Evolutionary conservation across 2,888 invertebrate species (phyloP).

Genomic region (Pristionchus exspectatus): DNA sequence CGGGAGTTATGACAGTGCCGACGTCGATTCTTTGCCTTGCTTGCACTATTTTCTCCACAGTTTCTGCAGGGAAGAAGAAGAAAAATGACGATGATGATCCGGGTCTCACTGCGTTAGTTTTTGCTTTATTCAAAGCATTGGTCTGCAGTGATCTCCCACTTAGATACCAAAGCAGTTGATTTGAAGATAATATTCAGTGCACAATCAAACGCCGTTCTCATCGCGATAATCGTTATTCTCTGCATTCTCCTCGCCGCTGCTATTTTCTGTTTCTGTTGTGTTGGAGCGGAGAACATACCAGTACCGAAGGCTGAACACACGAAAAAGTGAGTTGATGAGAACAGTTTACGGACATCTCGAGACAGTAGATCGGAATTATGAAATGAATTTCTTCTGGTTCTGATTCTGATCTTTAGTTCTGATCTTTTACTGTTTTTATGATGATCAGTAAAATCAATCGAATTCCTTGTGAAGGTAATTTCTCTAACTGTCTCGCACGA

Average conservation of each 20-base stretch:
- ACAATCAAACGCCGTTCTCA: background rate
- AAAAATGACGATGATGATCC: background rate
- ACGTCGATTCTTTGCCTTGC: background rate
- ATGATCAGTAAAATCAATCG: background rate
- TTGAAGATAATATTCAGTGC: background rate
- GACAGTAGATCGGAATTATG: no score
- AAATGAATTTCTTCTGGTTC: no score
- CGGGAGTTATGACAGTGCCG: no score
- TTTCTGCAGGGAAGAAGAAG: background rate
- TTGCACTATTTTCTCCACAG: background rate
- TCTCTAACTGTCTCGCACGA: background rate
- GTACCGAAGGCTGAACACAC: background rate
- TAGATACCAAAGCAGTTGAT: background rate
- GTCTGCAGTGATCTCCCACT: no score
- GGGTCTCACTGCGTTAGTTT: background rate
- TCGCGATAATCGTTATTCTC: background rate
- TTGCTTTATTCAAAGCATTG: background rate
- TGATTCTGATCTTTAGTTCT: no score
- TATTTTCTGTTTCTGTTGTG: background rate
- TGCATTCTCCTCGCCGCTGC: background rate
- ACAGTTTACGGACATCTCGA: background rate
- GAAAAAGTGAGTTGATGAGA: background rate
- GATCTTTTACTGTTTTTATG: no score
- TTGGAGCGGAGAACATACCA: background rate
- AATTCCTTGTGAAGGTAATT: background rate